Conservation (phyloP, 1,140 invertebrate species). For the Charaxes varanes region DNA sequence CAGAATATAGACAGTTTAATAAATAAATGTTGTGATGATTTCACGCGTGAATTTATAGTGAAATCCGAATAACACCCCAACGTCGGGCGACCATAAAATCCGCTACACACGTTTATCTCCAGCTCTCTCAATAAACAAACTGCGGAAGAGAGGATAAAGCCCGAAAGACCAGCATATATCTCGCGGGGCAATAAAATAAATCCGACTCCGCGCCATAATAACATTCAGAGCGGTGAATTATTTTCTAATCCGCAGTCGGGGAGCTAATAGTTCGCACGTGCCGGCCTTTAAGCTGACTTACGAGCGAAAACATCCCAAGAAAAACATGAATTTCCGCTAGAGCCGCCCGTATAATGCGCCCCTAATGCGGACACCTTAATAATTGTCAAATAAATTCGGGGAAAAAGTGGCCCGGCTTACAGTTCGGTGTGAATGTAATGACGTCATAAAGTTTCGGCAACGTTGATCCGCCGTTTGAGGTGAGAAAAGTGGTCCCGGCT, state of each 20-base stretch:
- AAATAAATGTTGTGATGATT: no score
- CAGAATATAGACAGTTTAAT: no score
- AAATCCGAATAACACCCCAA: no score
- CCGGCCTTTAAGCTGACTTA: slow-evolving; percentile 55
- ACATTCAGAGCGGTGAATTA: slow-evolving; percentile 68
- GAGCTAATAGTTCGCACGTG: slow-evolving; percentile 72
- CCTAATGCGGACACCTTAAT: slow-evolving; percentile 70
- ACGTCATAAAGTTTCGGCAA: slow-evolving; percentile 52
- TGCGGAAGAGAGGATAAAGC: slow-evolving; percentile 52
- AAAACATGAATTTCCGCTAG: slow-evolving; percentile 66
- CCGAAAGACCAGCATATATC: slow-evolving; percentile 64
- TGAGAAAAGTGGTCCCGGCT: slow-evolving; percentile 21
- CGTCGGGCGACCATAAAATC: slow-evolving; percentile 54
- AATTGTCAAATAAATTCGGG: slow-evolving; percentile 72
- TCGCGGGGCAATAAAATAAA: slow-evolving; percentile 66
- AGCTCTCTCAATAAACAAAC: slow-evolving; percentile 58
- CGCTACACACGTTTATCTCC: slow-evolving; percentile 44
- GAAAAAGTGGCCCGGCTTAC: slow-evolving; percentile 57
- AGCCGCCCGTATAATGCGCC: slow-evolving; percentile 46
- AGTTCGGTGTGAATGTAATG: slow-evolving; percentile 49
- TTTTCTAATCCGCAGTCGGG: slow-evolving; percentile 65
- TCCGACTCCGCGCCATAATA: slow-evolving; percentile 61
- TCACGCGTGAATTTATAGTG: no score
- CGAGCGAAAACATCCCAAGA: slow-evolving; percentile 59
- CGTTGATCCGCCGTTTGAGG: slow-evolving; percentile 31